Base-by-base conservation (phyloP, 2,113 vertebrate genomes). In the Syngnathus scovelli region DNA sequence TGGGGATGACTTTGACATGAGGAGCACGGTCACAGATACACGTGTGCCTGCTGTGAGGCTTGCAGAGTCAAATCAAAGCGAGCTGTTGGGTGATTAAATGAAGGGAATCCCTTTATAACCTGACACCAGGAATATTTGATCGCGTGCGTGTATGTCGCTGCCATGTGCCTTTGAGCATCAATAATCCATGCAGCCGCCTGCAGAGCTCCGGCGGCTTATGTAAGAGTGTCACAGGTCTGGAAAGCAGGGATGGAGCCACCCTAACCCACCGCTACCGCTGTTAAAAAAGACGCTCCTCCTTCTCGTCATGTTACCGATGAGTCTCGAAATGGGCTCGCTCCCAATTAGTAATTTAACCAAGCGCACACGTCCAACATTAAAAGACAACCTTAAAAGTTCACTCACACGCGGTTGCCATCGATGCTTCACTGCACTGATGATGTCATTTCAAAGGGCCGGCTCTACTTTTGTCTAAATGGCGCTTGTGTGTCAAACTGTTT, bases 101-200 rank as follows among this genome's bases (percentile, higher is more conserved):
- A 48, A 70, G 74, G 81, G 78, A 69, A 85, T 76, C 69, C 75
- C 79, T 59, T 39, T 12, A 19, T 11, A 7, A 67, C 66, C 0
- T 1, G 7, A 36, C 56, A 18, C 7, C 21, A 39, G 38, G 62
- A 70, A 68, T 27, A 58, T 27, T 61, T 21, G 3, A 37, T 36
- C 12, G 23, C 16, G 44, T 13, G 38, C 16, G 69, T 61, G 23
- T 63, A 19, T 79, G 82, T 74, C 71, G 54, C 68, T 54, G 60
- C 69, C 72, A 69, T 81, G 82, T 79, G 67, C 13, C 3, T 23
- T 60, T 72, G 49, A 58, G 18, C 75, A 87, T 89, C 74, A 87
- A 85, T 89, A 84, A 83, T 85, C 79, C 66, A 85, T 78, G 81
- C n/a, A 65, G 13, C 55, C 12, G 46, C 15, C 5, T 5, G 44